A percentile compares a stretch with the other conserved stretches of the same genome.
Conservation (phyloP, 2,888 invertebrate genomes). For the Dorcus parallelipipedus region DNA sequence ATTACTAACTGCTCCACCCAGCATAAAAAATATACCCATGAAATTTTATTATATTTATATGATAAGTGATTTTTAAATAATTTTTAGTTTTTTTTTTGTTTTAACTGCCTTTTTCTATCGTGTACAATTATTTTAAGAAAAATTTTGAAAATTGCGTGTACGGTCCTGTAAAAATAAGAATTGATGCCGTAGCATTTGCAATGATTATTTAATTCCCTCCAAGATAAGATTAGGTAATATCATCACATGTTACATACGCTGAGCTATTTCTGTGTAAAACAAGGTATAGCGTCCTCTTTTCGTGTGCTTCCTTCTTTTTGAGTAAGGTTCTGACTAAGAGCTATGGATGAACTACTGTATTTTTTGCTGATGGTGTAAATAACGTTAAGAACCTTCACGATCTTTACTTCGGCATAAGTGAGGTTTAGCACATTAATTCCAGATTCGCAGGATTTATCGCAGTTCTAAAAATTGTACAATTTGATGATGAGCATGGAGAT, state of each 20-base stretch:
- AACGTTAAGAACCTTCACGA: slow-evolving; percentile 17
- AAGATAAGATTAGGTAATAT: too few relatives aligned
- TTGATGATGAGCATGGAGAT: slow-evolving; percentile 10
- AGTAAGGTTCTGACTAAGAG: slow-evolving; percentile 17
- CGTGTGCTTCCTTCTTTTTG: slow-evolving; percentile 6
- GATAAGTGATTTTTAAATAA: neutral
- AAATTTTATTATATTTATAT: neutral
- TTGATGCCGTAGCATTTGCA: slow-evolving; percentile 1
- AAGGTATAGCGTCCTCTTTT: neutral
- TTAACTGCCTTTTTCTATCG: too few relatives aligned
- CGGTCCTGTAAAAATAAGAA: too few relatives aligned
- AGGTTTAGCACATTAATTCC: slow-evolving; percentile 10
- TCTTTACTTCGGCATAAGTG: slow-evolving; percentile 8
- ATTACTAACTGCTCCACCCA: neutral
- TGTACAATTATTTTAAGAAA: too few relatives aligned
- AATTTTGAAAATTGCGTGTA: too few relatives aligned
- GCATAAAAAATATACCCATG: neutral
- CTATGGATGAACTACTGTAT: slow-evolving; percentile 3
- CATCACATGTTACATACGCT: too few relatives aligned
- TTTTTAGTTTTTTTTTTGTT: too few relatives aligned
- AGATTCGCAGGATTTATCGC: slow-evolving; percentile 5
- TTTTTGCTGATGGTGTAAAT: slow-evolving; percentile 17
- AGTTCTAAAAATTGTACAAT: slow-evolving; percentile 8
- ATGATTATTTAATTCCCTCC: neutral
- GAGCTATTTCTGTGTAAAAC: neutral